Evolutionary conservation across 1,140 invertebrate genomes (phyloP), one percentile per base, ranked within the genome.

Genomic region (Nymphalis io): DNA sequence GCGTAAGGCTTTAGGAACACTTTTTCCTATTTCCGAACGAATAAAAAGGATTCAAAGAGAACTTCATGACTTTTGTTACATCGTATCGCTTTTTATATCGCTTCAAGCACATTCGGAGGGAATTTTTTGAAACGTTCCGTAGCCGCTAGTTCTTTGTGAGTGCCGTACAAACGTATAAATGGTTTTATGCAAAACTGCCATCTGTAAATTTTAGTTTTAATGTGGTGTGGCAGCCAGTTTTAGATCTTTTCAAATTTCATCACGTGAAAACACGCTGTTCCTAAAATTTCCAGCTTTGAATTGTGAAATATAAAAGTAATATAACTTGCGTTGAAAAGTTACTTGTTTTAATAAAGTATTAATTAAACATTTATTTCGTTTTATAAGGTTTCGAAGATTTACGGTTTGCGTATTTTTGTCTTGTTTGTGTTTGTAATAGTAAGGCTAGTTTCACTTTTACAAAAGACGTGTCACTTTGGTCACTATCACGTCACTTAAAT

Each of bases 21-120:
- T 88, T 88, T 85, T 84, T 85, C 84, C 82, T 83, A 86, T 89
- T 89, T 82, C 83, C 79, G 78, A 82, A 84, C 73, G 83, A 85
- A 86, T 89, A 89, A 85, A 88, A 87, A 83, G 76, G 77, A 82
- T 72, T 82, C 77, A 80, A 85, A 85, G 80, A 75, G 81, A 82
- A 82, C 83, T 87, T 83, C 82, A 87, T 85, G 85, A 87, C 85
- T 89, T 88, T 84, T 83, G 82, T 83, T 85, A 87, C 74, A 79
- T 73, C 77, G 80, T 82, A 86, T 80, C 75, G 79, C 72, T 81
- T 82, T 83, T 81, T 82, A 76, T 60, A 53, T 53, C 72, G 76
- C 44, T 70, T 63, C 55, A 55, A 69, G 72, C 67, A 77, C 61
- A 65, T 68, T 70, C 63, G 40, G 60, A 82, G 69, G 75, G 75